A percentile compares a stretch with the other conserved stretches of the same genome.
Evolutionary conservation across 2,797 vertebrate genomes (phyloP).

Genomic region (Cynopterus sphinx): DNA sequence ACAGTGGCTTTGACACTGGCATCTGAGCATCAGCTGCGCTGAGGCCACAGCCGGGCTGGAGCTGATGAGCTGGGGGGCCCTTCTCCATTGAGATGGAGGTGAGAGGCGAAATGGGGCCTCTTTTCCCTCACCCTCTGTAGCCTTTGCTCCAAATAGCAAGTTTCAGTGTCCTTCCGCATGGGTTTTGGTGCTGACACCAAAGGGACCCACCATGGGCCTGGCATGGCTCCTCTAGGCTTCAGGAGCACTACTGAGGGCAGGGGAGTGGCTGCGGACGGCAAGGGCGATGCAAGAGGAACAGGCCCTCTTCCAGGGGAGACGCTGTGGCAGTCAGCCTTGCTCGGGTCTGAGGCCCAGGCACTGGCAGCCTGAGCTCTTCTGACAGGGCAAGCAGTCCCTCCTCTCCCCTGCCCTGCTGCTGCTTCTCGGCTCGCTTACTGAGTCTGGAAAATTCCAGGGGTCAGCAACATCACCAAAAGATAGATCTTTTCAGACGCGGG

Average conservation of each 20-base stretch:
- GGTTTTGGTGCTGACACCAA: background rate
- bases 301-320: background rate
- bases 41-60: background rate
- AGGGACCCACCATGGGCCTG: background rate
- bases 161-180: background rate
- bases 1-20: too few species aligned
- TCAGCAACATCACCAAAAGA: background rate
- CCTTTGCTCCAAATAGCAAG: background rate
- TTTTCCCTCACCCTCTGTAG: background rate
- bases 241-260: background rate
- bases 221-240: background rate
- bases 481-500: background rate
- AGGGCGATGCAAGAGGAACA: background rate
- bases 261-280: too few species aligned
- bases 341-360: background rate
- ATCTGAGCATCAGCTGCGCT: background rate
- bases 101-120: background rate
- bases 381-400: fast-evolving
- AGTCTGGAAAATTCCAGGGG: background rate
- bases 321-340: background rate
- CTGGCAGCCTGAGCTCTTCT: background rate
- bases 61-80: background rate
- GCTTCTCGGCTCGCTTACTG: background rate
- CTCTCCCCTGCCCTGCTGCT: background rate
- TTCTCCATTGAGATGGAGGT: background rate